phyloP scores from a whole-genome alignment of 2,113 vertebrate genomes.

The Colius striatus region DNA sequence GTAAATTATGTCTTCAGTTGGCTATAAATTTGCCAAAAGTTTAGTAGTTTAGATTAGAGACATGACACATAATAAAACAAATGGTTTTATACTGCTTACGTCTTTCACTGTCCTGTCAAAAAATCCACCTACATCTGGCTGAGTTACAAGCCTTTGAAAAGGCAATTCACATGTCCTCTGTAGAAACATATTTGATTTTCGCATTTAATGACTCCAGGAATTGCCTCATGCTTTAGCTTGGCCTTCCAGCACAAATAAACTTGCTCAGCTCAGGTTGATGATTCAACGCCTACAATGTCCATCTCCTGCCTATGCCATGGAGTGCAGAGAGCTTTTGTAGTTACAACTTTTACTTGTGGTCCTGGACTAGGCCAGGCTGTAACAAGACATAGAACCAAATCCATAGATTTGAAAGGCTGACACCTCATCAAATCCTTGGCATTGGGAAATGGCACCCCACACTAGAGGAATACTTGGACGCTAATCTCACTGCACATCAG shows the following conservation, averaged over 20 bases:
- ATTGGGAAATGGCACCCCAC: neutral
- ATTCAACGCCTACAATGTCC: neutral
- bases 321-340: neutral
- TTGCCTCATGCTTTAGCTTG: neutral
- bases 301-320: neutral
- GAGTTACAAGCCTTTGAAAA: slow-evolving; percentile 60
- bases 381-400: neutral
- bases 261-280: neutral
- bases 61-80: slow-evolving; percentile 55
- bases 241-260: slow-evolving; percentile 10
- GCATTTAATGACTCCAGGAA: neutral
- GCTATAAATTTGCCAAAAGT: slow-evolving; percentile 43
- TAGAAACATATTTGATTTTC: slow-evolving; percentile 38
- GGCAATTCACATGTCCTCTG: slow-evolving; percentile 24
- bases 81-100: neutral
- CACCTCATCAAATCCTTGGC: neutral
- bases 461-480: neutral
- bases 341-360: neutral
- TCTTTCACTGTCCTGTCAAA: slow-evolving; percentile 31
- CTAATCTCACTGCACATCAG: neutral
- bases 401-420: neutral
- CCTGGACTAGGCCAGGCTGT: neutral
- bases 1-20: slow-evolving; percentile 36
- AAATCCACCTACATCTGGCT: slow-evolving; percentile 16
- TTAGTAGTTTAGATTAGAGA: slow-evolving; percentile 36